A percentile compares a stretch with the other conserved stretches of the same genome.
These are phyloP conservation scores for Neopelma chrysocephalum DNA, from an alignment of 2,797 vertebrate genomes.

Conservation along the genomic window DNA sequence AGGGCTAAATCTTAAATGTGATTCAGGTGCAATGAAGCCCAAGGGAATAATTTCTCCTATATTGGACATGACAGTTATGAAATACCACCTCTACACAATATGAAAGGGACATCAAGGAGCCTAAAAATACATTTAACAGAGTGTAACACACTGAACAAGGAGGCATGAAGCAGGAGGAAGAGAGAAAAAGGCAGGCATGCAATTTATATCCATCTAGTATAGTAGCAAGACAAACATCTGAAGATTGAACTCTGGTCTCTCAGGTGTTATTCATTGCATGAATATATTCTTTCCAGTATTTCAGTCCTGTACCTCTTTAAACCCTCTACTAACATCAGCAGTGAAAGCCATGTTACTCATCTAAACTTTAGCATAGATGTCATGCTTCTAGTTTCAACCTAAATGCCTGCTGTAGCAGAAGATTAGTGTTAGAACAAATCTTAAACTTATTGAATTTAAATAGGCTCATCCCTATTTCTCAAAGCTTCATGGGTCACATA, in stretches of 20 bases:
- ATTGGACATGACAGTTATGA: background rate
- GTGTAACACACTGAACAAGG: background rate
- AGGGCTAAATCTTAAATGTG: background rate
- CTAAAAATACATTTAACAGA: background rate
- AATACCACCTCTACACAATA: background rate
- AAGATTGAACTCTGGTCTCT: background rate
- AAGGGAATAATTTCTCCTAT: background rate
- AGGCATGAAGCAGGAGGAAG: background rate
- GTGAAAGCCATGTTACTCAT: background rate
- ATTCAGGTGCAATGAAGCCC: background rate
- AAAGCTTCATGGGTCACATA: background rate
- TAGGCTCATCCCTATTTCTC: background rate
- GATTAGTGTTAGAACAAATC: background rate
- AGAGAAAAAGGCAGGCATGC: background rate
- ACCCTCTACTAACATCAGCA: background rate
- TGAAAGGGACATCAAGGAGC: background rate
- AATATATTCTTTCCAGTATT: background rate
- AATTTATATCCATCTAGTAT: background rate
- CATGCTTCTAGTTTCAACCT: background rate
- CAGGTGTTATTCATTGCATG: background rate
- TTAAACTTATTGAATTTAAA: background rate
- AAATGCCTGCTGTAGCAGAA: background rate
- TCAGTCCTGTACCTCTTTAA: background rate
- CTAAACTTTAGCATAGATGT: background rate
- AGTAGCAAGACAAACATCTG: background rate